Percentiles rank a stretch among this genome's conserved stretches.
Evolutionary conservation across 2,888 invertebrate species (phyloP).

Genomic region (Azorinus chamasolen): DNA sequence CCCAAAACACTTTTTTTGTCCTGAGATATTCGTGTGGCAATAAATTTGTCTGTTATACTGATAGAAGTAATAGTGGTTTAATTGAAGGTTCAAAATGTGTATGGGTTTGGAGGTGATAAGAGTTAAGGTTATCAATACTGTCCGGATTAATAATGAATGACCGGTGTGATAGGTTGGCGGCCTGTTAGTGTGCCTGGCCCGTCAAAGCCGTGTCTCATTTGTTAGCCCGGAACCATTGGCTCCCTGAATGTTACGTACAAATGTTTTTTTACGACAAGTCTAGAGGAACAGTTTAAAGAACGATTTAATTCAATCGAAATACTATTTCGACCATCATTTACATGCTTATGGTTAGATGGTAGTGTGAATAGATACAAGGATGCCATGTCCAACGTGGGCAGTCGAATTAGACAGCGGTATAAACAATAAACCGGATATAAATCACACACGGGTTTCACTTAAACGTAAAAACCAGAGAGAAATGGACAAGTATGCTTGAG

Average conservation of each 20-base stretch:
- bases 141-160: conserved; percentile 30
- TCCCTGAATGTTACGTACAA: too few relatives aligned
- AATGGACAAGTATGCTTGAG: too few relatives aligned
- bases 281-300: too few relatives aligned
- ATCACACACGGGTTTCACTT: conserved; percentile 1
- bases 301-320: too few relatives aligned
- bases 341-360: too few relatives aligned
- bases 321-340: too few relatives aligned
- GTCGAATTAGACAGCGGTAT: neutral
- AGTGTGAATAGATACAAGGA: conserved; percentile 20
- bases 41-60: conserved; percentile 46
- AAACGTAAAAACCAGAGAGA: neutral
- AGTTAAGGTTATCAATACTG: conserved; percentile 27
- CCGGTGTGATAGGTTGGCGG: neutral
- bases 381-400: neutral
- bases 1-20: conserved; percentile 16
- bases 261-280: too few relatives aligned
- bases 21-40: conserved; percentile 32
- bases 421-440: conserved; percentile 1
- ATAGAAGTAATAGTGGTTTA: conserved; percentile 32
- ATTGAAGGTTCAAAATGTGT: conserved; percentile 42
- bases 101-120: conserved; percentile 8
- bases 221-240: too few relatives aligned
- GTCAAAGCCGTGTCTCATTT: conserved; percentile 1
- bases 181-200: neutral